A percentile compares a stretch with the other conserved stretches of the same genome.
phyloP scores from a whole-genome alignment of 2,888 invertebrate genomes.

The Mayetiola destructor region DNA sequence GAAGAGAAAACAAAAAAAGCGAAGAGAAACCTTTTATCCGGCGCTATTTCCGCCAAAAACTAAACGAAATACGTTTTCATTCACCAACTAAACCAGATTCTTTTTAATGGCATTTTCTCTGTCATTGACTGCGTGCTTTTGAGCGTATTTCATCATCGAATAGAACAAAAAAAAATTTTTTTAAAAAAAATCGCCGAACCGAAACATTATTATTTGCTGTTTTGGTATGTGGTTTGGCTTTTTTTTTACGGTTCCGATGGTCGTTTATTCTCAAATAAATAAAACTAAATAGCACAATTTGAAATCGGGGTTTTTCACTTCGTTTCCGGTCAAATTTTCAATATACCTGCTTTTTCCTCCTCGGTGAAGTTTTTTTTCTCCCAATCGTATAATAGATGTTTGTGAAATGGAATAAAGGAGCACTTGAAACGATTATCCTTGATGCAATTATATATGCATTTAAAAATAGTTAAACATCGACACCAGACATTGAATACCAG shows the following conservation, averaged over 20 bases:
- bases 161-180: too few relatives aligned
- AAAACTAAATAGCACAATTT: neutral
- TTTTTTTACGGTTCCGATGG: neutral
- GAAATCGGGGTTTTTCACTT: too few relatives aligned
- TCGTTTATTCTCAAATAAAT: conserved; percentile 5
- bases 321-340: too few relatives aligned
- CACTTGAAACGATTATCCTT: neutral
- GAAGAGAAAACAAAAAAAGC: neutral
- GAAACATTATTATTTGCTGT: conserved; percentile 1
- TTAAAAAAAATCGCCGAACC: conserved; percentile 1
- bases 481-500: too few relatives aligned
- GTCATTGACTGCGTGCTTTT: neutral
- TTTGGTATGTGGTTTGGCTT: neutral
- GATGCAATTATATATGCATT: neutral
- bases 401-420: neutral
- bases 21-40: neutral
- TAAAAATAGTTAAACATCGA: neutral
- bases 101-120: neutral
- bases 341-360: too few relatives aligned
- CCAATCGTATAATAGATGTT: neutral
- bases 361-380: neutral
- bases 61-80: too few relatives aligned
- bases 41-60: neutral
- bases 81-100: neutral
- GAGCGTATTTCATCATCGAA: too few relatives aligned